Evolutionary conservation across 2,888 invertebrate species (phyloP), one percentile per base, ranked within the genome.

Genomic region (Masnerella sp.): DNA sequence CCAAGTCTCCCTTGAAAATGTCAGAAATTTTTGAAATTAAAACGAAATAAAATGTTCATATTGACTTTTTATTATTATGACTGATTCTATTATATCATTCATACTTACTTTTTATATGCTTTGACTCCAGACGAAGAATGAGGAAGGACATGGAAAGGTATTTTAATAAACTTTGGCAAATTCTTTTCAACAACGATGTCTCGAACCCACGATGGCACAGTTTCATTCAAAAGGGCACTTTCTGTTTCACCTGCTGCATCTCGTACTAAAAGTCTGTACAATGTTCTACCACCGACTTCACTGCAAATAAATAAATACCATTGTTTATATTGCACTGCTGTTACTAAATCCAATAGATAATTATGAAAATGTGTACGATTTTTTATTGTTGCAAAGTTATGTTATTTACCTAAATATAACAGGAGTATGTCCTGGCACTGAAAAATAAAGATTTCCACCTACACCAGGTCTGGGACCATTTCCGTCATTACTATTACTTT

Each of bases 231-330:
- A 38, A 98, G 90, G 73, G 94, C 93, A 76, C 96, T 93, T 89
- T 99, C 99, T 0, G 96, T 97, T 82, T 97, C 98, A 1, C 98
- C 97, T 0, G 95, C 94, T 0, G 98, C 95, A 85, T 99, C 99
- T 36, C 96, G 93, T 15, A 97, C 97, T 54, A 95, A 87, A 75
- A 93, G 86, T 67, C 99, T 91, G 84, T 99, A 97, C 72, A 99
- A 89, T 0, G 99, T 98, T 78, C 98, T 91, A 0, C 98, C 99
- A 49, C 96, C 96, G 69, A 96, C 95, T 90, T 99, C 98, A 88
- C 98, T 98, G 30, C 25, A 78, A 61, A 61, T 58, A n/a, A n/a
- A n/a, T n/a, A n/a, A 8, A 20, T 20, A 3, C 8, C 8, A 64
- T 2, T 38, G 0, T 15, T 22, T 22, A 22, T 5, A 22, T 22